Base-by-base conservation (phyloP, 2,113 vertebrate genomes). In the Erinaceus europaeus region DNA sequence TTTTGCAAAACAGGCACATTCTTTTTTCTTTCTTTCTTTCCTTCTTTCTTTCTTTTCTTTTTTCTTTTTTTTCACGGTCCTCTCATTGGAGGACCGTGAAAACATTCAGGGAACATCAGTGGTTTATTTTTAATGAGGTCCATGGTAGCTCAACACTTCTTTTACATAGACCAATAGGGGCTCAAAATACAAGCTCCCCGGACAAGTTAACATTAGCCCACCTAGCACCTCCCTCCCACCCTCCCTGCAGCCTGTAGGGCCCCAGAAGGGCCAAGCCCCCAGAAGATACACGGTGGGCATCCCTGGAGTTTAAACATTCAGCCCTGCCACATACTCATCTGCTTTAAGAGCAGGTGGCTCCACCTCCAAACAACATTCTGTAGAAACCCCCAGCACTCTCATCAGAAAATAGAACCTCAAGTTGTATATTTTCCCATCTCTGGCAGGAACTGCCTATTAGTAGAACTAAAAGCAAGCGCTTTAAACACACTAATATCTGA, bases 1-100 rank as follows among this genome's bases (percentile, higher is more conserved):
- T 75, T n/a, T 78, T 94, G 84, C 79, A 84, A 79, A 71, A 76
- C 78, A 78, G 87, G 84, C 90, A 79, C 55, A 76, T 93, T 90
- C 42, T 88, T 77, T 79, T 86, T 55, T 59, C 23, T n/a, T n/a
- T n/a, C n/a, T n/a, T n/a, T n/a, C n/a, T n/a, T n/a, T n/a, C n/a
- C n/a, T 83, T 27, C 25, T 57, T 18, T 50, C 48, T 18, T n/a
- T n/a, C n/a, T n/a, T n/a, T n/a, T 55, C 21, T 9, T 25, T 25
- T 2, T 27, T 10, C 29, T 29, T 57, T 27, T 27, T 57, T 57
- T 57, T 57, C 71, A 92, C 71, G 78, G 62, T 69, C 80, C 92
- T 93, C 90, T 73, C 48, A 17, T 71, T 84, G 55, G 82, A 62
- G 87, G 90, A 88, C 52, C 2, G 68, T 71, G 34, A 80, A 81